These are phyloP conservation scores for Nyctibius bracteatus DNA, from an alignment of 2,113 vertebrate genomes.

Conservation along the genomic window DNA sequence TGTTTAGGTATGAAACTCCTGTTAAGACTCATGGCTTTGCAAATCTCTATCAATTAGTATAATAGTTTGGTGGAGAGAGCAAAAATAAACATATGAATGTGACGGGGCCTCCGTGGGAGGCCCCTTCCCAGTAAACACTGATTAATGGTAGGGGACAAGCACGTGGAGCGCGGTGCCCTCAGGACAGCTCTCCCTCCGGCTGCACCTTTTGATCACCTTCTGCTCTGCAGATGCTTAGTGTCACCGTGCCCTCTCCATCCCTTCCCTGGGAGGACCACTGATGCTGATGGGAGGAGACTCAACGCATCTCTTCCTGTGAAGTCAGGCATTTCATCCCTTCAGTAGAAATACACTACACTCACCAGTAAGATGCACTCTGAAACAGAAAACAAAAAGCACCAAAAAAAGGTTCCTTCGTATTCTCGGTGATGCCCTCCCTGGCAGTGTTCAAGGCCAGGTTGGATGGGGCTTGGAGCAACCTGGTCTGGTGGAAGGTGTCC, in stretches of 20 bases:
- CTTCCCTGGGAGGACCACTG: background rate
- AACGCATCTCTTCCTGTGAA: background rate
- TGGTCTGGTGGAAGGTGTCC: no score
- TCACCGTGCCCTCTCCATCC: background rate
- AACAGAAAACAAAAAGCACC: background rate
- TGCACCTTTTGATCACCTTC: background rate
- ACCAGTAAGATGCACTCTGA: background rate
- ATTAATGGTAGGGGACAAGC: background rate
- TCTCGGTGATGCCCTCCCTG: no score
- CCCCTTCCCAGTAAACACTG: background rate
- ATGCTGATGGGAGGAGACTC: background rate
- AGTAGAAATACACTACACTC: background rate
- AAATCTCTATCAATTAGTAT: background rate
- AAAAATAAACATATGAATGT: background rate
- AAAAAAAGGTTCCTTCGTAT: background rate
- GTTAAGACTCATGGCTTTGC: background rate
- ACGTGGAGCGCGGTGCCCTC: rapidly evolving
- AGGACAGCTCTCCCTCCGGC: background rate
- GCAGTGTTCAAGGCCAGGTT: no score
- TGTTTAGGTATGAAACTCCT: background rate
- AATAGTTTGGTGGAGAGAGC: background rate
- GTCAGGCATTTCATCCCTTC: background rate
- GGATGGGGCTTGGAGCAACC: no score
- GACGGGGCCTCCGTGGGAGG: background rate
- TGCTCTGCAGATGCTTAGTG: background rate